Evolutionary conservation across 1,140 invertebrate genomes (phyloP), one percentile per base, ranked within the genome.

Genomic region (Nasonia vitripennis): DNA sequence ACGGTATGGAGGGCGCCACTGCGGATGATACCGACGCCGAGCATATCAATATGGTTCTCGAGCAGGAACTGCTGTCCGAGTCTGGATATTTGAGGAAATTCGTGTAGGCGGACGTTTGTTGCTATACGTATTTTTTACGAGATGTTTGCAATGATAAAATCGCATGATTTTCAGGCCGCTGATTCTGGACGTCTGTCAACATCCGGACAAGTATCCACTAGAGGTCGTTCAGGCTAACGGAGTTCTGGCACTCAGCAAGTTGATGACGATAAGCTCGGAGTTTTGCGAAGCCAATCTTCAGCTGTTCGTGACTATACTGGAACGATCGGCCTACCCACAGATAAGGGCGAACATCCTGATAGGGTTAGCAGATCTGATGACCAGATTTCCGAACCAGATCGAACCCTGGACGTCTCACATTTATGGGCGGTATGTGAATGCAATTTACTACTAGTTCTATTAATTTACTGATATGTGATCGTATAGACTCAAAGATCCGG

Each of bases 391-490:
- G 0, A 99, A 99, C 93, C 93, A 97, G 48, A 95, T 98, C 0
- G 98, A 99, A 90, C 98, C 98, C 0, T 99, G 97, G 97, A 98
- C 97, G 0, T 94, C 96, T 74, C 95, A 97, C 90, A 95, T 99
- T 87, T 99, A 98, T 93, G 95, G 95, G 87, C 95, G 96, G 97
- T 97, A 92, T 92, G 83, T 82, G 73, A 41, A 71, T 71, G n/a
- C 74, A 75, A 71, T 27, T 27, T 45, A 45, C 10, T 7, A 45
- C 6, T 45, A 45, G 1, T 45, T 37, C 34, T 37, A 37, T 37
- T 3, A 4, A 37, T 37, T 37, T 37, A 37, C 34, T 6, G 34
- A 37, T 5, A 37, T 37, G 2, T 37, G 34, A 37, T 37, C 5
- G 34, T 37, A 37, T 87, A 97, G 97, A 87, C 92, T 99, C 70